Percentiles rank a stretch among this genome's conserved stretches.
Evolutionary conservation across 37 sponge, comb jelly and placozoan genomes (phyloP).

Genomic region (Petrosia ficiformis): DNA sequence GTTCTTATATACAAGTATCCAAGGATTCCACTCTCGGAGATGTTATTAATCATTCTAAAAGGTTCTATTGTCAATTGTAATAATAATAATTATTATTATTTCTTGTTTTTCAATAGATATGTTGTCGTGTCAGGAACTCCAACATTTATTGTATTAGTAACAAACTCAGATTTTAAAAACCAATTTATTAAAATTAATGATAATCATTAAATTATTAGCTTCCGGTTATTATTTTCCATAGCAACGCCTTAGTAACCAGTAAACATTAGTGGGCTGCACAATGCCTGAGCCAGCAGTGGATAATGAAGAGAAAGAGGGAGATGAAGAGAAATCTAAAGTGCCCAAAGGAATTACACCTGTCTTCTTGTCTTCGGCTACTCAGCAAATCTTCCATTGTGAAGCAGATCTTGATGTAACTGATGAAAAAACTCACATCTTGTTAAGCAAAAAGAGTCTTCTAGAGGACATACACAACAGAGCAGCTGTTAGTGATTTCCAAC

Average conservation of each 20-base stretch:
- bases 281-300: no score
- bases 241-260: no score
- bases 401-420: constrained; percentile 74
- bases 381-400: constrained; percentile 83
- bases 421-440: constrained; percentile 77
- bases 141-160: no score
- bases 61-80: no score
- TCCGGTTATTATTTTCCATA: no score
- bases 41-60: constrained; percentile 3
- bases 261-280: no score
- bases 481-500: constrained; percentile 92
- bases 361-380: constrained; percentile 73
- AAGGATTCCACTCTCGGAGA: constrained; percentile 18
- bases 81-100: no score
- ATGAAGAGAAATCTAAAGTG: constrained; percentile 1
- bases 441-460: constrained; percentile 77
- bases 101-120: no score
- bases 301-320: neutral
- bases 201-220: no score
- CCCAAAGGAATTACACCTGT: constrained; percentile 75
- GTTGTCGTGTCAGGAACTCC: no score
- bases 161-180: no score
- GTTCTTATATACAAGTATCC: constrained; percentile 8
- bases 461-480: constrained; percentile 91
- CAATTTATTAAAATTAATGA: no score